Evolutionary conservation across 2,888 invertebrate species (phyloP), one percentile per base, ranked within the genome.

Genomic region (Nephrotoma flavescens): DNA sequence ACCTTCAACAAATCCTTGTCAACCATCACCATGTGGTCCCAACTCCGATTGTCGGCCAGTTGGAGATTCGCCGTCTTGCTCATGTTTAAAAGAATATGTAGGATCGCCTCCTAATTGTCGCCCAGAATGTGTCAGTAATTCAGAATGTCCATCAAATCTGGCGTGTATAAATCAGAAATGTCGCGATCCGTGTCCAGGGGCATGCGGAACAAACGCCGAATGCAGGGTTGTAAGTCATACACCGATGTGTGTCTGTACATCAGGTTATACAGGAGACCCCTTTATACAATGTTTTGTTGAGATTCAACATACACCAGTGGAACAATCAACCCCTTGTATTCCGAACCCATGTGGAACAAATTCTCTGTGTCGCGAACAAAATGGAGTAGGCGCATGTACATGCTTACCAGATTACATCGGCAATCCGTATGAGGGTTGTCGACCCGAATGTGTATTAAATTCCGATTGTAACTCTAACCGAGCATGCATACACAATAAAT

Each of bases 401-500:
- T 96, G 96, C 89, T 89, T 94, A 83, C 93, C 93, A 11, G 93
- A 94, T 87, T 95, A 94, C 89, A 92, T 93, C 86, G 95, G 95
- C 87, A 93, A 94, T 89, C 95, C 95, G 41, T 96, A 96, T 89
- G 94, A 94, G 89, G 92, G 92, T 89, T 96, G 96, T 90, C 93
- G 96, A 89, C 96, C 96, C 0, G 96, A 96, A 91, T 96, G 96
- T 90, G 93, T 94, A n/a, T 93, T 95, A 5, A 95, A 96, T 90
- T 94, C 95, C 6, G 96, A 96, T 92, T 96, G 97, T 90, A 91
- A 94, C n/a, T 92, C 93, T 86, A 94, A 94, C 88, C 94, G 93
- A 90, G 95, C 95, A 88, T 96, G 96, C 89, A 92, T 95, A 4
- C 93, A 94, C 88, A 94, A 95, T 88, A 96, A 95, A 91, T 97